phyloP scores from a whole-genome alignment of 2,113 vertebrate species.

The Nanorana parkeri region DNA sequence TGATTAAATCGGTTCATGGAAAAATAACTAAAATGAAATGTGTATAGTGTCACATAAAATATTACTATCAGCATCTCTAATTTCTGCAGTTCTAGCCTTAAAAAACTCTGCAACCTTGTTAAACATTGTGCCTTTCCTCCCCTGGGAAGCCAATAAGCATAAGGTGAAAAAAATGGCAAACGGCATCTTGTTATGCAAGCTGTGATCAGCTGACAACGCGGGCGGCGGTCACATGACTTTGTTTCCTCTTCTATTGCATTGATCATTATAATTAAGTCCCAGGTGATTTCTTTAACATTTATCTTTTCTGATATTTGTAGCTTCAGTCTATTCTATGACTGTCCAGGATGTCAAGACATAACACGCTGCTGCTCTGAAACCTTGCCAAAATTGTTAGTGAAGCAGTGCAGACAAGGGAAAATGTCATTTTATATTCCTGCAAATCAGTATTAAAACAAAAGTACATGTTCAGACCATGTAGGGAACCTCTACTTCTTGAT shows the following conservation, averaged over 20 bases:
- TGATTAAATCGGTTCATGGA: too few species aligned
- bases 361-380: not conserved
- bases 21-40: not conserved
- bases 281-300: conserved; percentile 1
- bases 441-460: not conserved
- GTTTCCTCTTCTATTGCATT: not conserved
- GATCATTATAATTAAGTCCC: conserved; percentile 30
- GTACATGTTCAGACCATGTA: not conserved
- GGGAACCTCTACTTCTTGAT: too few species aligned
- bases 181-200: not conserved
- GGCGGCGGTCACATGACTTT: not conserved
- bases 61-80: conserved; percentile 26
- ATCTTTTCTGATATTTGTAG: not conserved
- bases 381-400: not conserved
- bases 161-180: not conserved
- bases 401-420: not conserved
- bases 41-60: not conserved
- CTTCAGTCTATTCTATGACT: conserved; percentile 4
- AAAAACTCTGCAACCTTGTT: conserved; percentile 28
- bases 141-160: not conserved
- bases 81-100: conserved; percentile 3
- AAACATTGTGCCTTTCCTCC: not conserved
- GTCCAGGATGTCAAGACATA: not conserved
- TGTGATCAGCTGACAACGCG: conserved; percentile 16
- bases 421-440: not conserved